A percentile compares a stretch with the other conserved stretches of the same genome.
phyloP scores from a whole-genome alignment of 2,797 vertebrate genomes.

The Odontamblyopus rebecca region DNA sequence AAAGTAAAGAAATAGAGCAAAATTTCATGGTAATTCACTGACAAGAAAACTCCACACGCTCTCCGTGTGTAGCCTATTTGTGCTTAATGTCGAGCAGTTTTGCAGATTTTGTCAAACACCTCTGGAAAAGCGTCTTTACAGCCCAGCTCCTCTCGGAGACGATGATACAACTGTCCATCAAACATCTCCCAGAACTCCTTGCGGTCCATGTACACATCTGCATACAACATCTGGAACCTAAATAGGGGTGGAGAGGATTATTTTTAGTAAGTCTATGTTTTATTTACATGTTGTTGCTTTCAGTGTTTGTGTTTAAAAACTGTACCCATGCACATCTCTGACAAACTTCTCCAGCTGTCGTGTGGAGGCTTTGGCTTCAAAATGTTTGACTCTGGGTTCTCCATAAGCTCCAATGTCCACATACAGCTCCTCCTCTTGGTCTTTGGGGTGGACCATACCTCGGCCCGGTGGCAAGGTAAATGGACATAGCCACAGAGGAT shows the following conservation, averaged over 20 bases:
- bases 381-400: slow-evolving; percentile 90
- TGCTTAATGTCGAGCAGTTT: slow-evolving; percentile 91
- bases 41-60: neutral
- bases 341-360: slow-evolving; percentile 96
- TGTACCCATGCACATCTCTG: slow-evolving; percentile 86
- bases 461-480: slow-evolving; percentile 88
- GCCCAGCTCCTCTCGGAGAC: slow-evolving; percentile 85
- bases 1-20: neutral
- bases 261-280: neutral
- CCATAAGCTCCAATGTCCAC: slow-evolving; percentile 97
- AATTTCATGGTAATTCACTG: neutral
- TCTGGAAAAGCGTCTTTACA: slow-evolving; percentile 94
- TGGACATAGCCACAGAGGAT: slow-evolving; percentile 96
- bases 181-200: slow-evolving; percentile 99
- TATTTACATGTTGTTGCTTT: neutral
- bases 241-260: neutral
- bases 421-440: slow-evolving; percentile 87
- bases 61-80: neutral
- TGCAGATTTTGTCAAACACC: slow-evolving; percentile 97
- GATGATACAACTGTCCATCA: slow-evolving; percentile 90
- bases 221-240: slow-evolving; percentile 99
- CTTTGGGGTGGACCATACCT: slow-evolving; percentile 96
- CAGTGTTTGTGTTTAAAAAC: neutral
- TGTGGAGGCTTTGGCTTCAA: slow-evolving; percentile 88
- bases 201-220: slow-evolving; percentile 95